Evolutionary conservation across 2,797 vertebrate genomes (phyloP).

Genomic region (Phrynocephalus forsythii): DNA sequence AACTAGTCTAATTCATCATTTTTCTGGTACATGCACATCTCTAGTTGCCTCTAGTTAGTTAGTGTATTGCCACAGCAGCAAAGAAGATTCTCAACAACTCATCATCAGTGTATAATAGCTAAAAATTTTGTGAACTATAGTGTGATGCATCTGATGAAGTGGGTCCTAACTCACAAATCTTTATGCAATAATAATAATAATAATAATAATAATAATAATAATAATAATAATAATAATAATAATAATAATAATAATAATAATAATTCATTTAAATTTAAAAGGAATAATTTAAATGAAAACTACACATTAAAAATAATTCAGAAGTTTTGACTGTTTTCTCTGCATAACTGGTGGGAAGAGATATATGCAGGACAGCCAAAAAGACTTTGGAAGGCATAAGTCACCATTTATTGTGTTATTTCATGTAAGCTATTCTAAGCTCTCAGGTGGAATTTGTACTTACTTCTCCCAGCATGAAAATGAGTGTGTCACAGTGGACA

Average conservation of each 20-base stretch:
- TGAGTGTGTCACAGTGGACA: neutral
- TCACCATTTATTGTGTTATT: slow-evolving; percentile 23
- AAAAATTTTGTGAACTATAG: neutral
- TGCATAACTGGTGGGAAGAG: neutral
- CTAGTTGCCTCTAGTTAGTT: too few relatives aligned
- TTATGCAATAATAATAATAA: neutral
- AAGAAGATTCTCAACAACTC: too few relatives aligned
- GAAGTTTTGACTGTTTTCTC: neutral
- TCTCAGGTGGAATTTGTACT: slow-evolving; percentile 19
- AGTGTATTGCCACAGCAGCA: neutral
- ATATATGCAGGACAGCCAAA: slow-evolving; percentile 10
- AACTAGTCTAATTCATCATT: too few relatives aligned
- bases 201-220: too few relatives aligned
- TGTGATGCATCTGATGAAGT: neutral
- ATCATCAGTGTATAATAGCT: neutral
- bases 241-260: too few relatives aligned
- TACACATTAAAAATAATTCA: neutral
- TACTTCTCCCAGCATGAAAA: slow-evolving; percentile 16
- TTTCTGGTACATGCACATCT: too few relatives aligned
- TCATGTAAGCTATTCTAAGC: slow-evolving; percentile 8
- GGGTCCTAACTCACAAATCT: neutral
- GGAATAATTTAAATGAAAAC: neutral
- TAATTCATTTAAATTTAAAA: too few relatives aligned
- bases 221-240: too few relatives aligned
- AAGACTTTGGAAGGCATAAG: slow-evolving; percentile 14